Evolutionary conservation across 2,888 invertebrate genomes (phyloP).

Genomic region (Spodoptera littoralis): DNA sequence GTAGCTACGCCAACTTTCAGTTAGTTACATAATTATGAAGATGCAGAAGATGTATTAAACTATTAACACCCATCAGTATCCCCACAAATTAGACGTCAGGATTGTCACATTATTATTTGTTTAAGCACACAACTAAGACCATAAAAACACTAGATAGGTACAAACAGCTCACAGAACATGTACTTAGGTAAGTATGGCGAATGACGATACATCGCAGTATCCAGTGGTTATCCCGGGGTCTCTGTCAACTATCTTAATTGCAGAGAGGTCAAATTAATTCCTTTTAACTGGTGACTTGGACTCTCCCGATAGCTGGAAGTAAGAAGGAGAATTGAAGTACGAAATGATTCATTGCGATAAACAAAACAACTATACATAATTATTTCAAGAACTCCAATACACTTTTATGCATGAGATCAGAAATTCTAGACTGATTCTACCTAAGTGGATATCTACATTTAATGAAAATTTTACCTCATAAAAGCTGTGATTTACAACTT

Average conservation of each 20-base stretch:
- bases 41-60: too few species aligned
- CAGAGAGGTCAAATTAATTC: slow-evolving; percentile 85
- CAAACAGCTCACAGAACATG: neutral
- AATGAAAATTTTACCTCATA: too few species aligned
- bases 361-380: neutral
- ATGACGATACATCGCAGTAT: slow-evolving; percentile 35
- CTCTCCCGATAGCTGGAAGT: slow-evolving; percentile 36
- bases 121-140: too few species aligned
- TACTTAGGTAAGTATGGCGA: slow-evolving; percentile 10
- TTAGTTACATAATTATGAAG: too few species aligned
- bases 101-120: too few species aligned
- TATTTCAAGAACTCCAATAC: slow-evolving; percentile 37
- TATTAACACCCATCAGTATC: too few species aligned
- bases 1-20: too few species aligned
- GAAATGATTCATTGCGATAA: slow-evolving; percentile 49
- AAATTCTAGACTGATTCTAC: neutral
- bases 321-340: slow-evolving; percentile 60
- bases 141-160: too few species aligned
- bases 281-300: slow-evolving; percentile 75
- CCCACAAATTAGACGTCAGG: too few species aligned
- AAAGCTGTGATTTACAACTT: too few species aligned
- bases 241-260: slow-evolving; percentile 75
- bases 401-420: neutral
- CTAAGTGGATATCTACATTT: too few species aligned
- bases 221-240: slow-evolving; percentile 61